Evolutionary conservation across 1,140 invertebrate species (phyloP), one percentile per base, ranked within the genome.

Genomic region (Hyles vespertilio): DNA sequence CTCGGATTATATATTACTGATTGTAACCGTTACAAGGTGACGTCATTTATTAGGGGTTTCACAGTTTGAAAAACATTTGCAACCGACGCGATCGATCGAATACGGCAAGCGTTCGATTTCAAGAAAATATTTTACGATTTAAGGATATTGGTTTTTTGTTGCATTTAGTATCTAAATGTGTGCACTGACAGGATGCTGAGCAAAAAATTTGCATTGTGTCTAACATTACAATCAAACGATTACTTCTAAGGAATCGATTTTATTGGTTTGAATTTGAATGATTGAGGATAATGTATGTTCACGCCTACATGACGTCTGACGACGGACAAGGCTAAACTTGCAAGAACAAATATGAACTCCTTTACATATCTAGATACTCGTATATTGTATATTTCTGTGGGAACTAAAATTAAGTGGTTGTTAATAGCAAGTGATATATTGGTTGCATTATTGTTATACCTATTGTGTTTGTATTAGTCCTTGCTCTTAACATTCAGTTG

Each of bases 61-160:
- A 52, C 50, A 51, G 32, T 32, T 61, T 61, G 48, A 61, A 33
- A 50, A 47, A n/a, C 53, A 36, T 53, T 34, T 9, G 2, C n/a
- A 5, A 43, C 3, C 12, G 43, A 60, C 55, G 11, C 36, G n/a
- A 33, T 51, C 43, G 3, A 58, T 58, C 44, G 5, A 8, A 58
- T 58, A 11, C 40, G 51, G 51, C 34, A 52, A 47, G 51, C 51
- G 51, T 34, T 36, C 12, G 52, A 56, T 61, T 51, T 51, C n/a
- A 22, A 51, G 53, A 61, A 61, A 50, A 53, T 33, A 55, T 61
- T 61, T 61, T 56, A 61, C 59, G 59, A 56, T 51, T n/a, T 61
- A 61, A 56, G 48, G 53, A 61, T 61, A 56, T 55, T n/a, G 34
- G 45, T 50, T 51, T 48, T 56, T 44, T 61, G 55, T 50, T 8